These are phyloP conservation scores for Nesometra sesokonis DNA, from an alignment of 35 echinoderm and acorn worm species.

Conservation along the genomic window DNA sequence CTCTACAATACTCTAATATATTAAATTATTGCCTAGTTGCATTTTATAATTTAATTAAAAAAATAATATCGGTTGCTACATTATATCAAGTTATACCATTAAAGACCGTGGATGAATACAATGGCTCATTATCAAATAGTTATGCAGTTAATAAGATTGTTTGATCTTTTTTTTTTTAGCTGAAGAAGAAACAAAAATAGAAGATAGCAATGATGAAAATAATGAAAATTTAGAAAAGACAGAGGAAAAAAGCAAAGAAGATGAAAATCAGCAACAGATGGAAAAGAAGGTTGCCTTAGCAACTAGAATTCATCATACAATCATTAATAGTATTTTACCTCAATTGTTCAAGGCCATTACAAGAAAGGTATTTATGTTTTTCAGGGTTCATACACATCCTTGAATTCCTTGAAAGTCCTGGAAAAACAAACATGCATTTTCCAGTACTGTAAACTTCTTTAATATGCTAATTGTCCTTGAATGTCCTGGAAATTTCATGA, in stretches of 20 bases:
- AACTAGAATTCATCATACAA: constrained; percentile 75
- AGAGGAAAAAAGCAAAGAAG: not conserved
- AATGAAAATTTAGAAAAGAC: not conserved
- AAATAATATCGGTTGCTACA: no score
- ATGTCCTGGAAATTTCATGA: no score
- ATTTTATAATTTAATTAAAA: no score
- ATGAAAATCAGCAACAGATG: not conserved
- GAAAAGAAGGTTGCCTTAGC: constrained; percentile 39
- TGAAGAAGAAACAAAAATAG: constrained; percentile 18
- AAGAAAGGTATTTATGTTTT: constrained; percentile 71
- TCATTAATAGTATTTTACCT: constrained; percentile 70
- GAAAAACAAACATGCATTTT: no score
- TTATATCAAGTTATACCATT: no score
- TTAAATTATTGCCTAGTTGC: no score
- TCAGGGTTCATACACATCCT: no score
- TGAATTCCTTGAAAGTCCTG: no score
- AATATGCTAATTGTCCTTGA: no score
- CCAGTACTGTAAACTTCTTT: no score
- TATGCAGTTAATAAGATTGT: not conserved
- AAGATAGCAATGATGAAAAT: constrained; percentile 16
- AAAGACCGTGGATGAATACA: no score
- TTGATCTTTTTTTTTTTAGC: not conserved
- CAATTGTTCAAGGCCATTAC: constrained; percentile 62
- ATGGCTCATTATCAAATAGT: not conserved
- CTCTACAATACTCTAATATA: no score